These are phyloP conservation scores for Planiliza haematocheilus DNA, from an alignment of 2,113 vertebrate species.

Conservation along the genomic window DNA sequence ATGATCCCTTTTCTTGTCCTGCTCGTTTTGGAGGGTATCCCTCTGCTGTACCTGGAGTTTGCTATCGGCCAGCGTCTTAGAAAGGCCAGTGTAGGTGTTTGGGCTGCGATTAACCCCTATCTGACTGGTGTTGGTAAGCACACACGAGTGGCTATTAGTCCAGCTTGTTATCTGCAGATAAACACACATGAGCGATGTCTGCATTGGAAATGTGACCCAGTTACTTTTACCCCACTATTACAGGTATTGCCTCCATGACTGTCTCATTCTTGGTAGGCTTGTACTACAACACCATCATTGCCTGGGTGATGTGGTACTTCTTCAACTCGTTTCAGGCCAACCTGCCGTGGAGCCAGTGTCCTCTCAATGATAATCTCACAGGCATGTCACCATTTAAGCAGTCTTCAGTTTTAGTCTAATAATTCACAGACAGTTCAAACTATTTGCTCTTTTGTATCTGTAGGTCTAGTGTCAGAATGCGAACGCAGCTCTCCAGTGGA, in stretches of 20 bases:
- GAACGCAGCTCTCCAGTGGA: conserved; percentile 89
- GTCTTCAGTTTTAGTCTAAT: neutral
- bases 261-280: conserved; percentile 91
- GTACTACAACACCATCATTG: conserved; percentile 97
- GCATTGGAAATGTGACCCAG: too few species aligned
- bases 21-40: conserved; percentile 92
- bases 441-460: neutral
- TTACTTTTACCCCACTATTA: neutral
- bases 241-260: conserved; percentile 90
- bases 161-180: too few species aligned
- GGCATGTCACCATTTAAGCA: conserved; percentile 75
- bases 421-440: neutral
- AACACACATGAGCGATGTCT: too few species aligned
- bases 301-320: conserved; percentile 98
- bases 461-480: conserved; percentile 89
- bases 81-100: conserved; percentile 84
- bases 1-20: conserved; percentile 94
- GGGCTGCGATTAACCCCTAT: conserved; percentile 90
- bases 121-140: conserved; percentile 91
- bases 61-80: conserved; percentile 86
- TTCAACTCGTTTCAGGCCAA: conserved; percentile 97
- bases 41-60: conserved; percentile 89
- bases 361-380: conserved; percentile 85
- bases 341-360: conserved; percentile 93
- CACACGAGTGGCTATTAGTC: neutral